These are phyloP conservation scores for Pyrochroa serraticornis DNA, from an alignment of 2,888 invertebrate genomes.

Conservation along the genomic window DNA sequence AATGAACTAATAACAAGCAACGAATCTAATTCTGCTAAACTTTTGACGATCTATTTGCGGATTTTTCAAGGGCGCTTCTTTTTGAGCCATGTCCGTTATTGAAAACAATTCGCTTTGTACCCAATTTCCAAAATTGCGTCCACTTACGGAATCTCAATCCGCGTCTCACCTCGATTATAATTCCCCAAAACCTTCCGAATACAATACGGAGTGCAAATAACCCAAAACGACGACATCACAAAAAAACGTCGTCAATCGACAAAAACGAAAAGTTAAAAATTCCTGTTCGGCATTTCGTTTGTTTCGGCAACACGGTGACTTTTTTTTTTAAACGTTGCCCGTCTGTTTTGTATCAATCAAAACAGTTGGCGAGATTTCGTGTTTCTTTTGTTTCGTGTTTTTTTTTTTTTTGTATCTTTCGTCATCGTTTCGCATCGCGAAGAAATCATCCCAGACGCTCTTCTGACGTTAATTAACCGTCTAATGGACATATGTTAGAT, in stretches of 20 bases:
- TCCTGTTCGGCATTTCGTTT: constrained; percentile 53
- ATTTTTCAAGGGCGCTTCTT: too few relatives aligned
- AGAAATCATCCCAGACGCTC: constrained; percentile 55
- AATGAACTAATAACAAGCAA: too few relatives aligned
- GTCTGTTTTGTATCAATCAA: constrained; percentile 58
- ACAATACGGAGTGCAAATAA: constrained; percentile 47
- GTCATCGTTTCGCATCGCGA: constrained; percentile 45
- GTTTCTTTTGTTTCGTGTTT: constrained; percentile 35
- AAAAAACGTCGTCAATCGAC: too few relatives aligned
- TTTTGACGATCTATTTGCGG: too few relatives aligned
- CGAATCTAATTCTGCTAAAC: too few relatives aligned
- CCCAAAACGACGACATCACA: constrained; percentile 32
- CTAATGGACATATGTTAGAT: constrained; percentile 56
- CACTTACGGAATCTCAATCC: too few relatives aligned
- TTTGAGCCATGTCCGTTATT: too few relatives aligned
- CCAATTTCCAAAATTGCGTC: too few relatives aligned
- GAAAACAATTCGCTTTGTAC: too few relatives aligned
- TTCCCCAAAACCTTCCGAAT: constrained; percentile 38
- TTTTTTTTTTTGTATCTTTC: constrained; percentile 49
- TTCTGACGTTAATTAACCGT: constrained; percentile 54
- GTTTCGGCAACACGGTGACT: constrained; percentile 50
- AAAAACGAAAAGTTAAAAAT: constrained; percentile 46
- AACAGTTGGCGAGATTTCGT: constrained; percentile 45
- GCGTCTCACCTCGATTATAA: too few relatives aligned
- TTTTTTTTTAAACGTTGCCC: constrained; percentile 54